Conservation (phyloP, 37 sponge, comb jelly and placozoan genomes). For the Ephydatia muelleri region DNA sequence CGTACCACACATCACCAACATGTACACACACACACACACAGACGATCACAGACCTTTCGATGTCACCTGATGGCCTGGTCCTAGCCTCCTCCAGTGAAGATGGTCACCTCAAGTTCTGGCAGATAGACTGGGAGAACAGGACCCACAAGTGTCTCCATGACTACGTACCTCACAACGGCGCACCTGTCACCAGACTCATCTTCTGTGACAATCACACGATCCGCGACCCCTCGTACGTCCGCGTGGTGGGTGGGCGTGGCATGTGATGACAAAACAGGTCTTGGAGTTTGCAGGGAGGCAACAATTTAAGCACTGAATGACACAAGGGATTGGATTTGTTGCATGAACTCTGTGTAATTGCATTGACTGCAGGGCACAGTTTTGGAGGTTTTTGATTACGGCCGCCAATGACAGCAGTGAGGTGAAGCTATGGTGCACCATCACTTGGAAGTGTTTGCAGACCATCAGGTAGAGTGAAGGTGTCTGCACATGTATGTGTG, state of each 20-base stretch:
- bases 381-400: conserved; percentile 90
- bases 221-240: conserved; percentile 56
- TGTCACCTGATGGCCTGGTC: conserved; percentile 87
- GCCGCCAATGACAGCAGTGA: conserved; percentile 67
- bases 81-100: conserved; percentile 82
- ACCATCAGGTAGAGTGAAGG: conserved; percentile 52
- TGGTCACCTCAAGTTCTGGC: conserved; percentile 91
- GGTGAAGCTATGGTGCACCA: conserved; percentile 91
- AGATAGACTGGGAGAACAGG: conserved; percentile 36
- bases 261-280: no score
- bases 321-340: no score
- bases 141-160: conserved; percentile 73
- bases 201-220: conserved; percentile 83
- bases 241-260: no score
- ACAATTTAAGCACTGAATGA: no score
- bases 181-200: conserved; percentile 68
- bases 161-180: conserved; percentile 76
- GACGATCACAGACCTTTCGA: conserved; percentile 65
- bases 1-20: background rate
- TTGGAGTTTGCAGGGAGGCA: no score
- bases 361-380: conserved; percentile 52
- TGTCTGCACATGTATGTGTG: background rate
- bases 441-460: conserved; percentile 86
- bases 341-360: no score
- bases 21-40: background rate